A percentile compares a stretch with the other conserved stretches of the same genome.
Evolutionary conservation across 2,888 invertebrate species (phyloP).

Genomic region (Andrena minutula): DNA sequence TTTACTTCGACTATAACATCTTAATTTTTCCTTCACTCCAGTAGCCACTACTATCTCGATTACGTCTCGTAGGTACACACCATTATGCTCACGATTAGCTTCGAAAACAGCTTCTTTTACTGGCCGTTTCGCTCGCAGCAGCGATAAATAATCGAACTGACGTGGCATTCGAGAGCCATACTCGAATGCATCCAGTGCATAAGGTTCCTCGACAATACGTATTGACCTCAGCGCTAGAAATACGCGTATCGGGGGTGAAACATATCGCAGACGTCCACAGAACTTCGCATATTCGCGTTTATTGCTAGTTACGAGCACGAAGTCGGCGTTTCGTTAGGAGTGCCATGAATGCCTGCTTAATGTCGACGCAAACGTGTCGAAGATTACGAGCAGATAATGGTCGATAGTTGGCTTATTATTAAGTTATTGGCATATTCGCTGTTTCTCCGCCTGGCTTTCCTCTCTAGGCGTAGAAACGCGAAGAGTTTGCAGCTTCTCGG

Average conservation of each 20-base stretch:
- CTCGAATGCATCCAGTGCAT: slow-evolving; percentile 10
- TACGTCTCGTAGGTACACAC: slow-evolving; percentile 28
- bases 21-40: slow-evolving; percentile 20
- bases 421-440: background rate
- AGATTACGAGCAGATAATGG: slow-evolving; percentile 27
- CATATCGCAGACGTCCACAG: slow-evolving; percentile 16
- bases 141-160: slow-evolving; percentile 1
- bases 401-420: background rate
- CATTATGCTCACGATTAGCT: slow-evolving; percentile 17
- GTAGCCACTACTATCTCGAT: slow-evolving; percentile 22
- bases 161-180: background rate
- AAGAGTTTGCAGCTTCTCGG: slow-evolving; percentile 5
- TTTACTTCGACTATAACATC: slow-evolving; percentile 23
- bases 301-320: background rate
- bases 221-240: background rate
- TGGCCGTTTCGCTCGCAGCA: background rate
- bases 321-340: background rate
- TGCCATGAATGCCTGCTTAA: slow-evolving; percentile 17
- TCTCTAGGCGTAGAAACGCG: no score
- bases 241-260: slow-evolving; percentile 1
- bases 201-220: background rate
- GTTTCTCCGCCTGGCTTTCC: background rate
- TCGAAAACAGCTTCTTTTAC: background rate
- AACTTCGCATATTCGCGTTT: slow-evolving; percentile 16
- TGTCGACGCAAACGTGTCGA: slow-evolving; percentile 1